phyloP scores from a whole-genome alignment of 2,113 vertebrate genomes.

The Pogona vitticeps region DNA sequence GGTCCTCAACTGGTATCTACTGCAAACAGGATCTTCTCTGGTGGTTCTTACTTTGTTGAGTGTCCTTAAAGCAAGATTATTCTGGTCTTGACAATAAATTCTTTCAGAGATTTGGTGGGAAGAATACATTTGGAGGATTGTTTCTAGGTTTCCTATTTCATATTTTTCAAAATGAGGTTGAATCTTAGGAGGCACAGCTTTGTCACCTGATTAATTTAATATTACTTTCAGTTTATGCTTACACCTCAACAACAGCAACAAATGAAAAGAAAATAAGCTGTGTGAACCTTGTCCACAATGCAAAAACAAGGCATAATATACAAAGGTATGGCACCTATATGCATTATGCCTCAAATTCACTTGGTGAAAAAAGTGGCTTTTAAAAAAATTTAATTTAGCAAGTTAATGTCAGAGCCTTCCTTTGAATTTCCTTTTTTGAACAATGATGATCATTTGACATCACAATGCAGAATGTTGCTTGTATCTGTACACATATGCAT shows the following conservation, averaged over 20 bases:
- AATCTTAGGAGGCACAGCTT: too few relatives aligned
- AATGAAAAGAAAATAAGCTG: too few relatives aligned
- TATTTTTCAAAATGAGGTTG: not conserved
- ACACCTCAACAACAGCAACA: too few relatives aligned
- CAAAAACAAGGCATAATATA: too few relatives aligned
- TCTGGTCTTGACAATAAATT: not conserved
- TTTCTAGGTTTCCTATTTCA: not conserved
- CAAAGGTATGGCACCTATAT: too few relatives aligned
- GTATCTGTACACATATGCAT: too few relatives aligned
- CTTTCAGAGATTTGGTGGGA: too few relatives aligned
- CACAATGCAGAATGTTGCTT: too few relatives aligned
- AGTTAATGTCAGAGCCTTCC: not conserved
- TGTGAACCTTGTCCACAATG: too few relatives aligned
- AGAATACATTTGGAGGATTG: not conserved
- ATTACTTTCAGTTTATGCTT: not conserved
- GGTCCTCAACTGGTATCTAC: not conserved
- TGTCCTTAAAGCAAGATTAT: not conserved
- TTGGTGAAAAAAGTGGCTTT: not conserved
- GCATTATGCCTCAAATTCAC: too few relatives aligned
- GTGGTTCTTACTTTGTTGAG: not conserved
- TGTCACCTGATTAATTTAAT: not conserved
- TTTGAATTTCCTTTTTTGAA: not conserved
- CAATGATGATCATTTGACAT: not conserved
- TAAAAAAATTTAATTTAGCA: not conserved
- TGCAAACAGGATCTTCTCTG: not conserved